These are phyloP conservation scores for Oryzias melastigma DNA, from an alignment of 2,113 vertebrate genomes.

Conservation along the genomic window DNA sequence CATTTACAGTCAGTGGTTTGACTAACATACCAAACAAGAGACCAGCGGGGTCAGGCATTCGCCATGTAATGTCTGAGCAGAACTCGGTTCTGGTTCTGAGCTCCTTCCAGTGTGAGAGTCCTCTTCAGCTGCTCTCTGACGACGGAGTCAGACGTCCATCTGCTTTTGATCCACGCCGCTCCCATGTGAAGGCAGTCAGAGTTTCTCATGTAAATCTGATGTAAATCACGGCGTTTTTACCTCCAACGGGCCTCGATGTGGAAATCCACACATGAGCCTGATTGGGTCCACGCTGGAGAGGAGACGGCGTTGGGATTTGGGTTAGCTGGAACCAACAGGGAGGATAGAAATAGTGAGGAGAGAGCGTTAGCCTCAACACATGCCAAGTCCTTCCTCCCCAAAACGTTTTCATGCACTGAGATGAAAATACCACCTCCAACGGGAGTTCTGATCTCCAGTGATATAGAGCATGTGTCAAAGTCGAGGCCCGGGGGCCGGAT, in stretches of 20 bases:
- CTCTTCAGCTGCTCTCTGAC: conserved; percentile 5
- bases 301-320: conserved; percentile 57
- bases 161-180: conserved; percentile 62
- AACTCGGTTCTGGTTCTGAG: not conserved
- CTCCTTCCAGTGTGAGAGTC: conserved; percentile 7
- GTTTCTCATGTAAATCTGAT: conserved; percentile 73
- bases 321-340: conserved; percentile 65
- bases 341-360: conserved; percentile 52
- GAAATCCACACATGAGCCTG: conserved; percentile 76
- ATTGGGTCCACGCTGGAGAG: conserved; percentile 69
- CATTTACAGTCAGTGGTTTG: not conserved
- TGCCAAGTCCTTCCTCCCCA: conserved; percentile 34
- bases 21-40: not conserved
- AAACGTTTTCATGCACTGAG: conserved; percentile 25
- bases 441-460: conserved; percentile 48
- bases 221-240: conserved; percentile 60
- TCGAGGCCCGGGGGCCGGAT: no score
- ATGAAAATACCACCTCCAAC: conserved; percentile 50
- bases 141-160: conserved; percentile 45
- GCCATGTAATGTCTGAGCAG: conserved; percentile 18
- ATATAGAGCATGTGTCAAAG: conserved; percentile 41
- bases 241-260: conserved; percentile 67
- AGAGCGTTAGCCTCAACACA: conserved; percentile 39
- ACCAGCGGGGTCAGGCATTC: not conserved
- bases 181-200: conserved; percentile 59